These are phyloP conservation scores for Schrankia costaestrigalis DNA, from an alignment of 2,888 invertebrate species.

Conservation along the genomic window DNA sequence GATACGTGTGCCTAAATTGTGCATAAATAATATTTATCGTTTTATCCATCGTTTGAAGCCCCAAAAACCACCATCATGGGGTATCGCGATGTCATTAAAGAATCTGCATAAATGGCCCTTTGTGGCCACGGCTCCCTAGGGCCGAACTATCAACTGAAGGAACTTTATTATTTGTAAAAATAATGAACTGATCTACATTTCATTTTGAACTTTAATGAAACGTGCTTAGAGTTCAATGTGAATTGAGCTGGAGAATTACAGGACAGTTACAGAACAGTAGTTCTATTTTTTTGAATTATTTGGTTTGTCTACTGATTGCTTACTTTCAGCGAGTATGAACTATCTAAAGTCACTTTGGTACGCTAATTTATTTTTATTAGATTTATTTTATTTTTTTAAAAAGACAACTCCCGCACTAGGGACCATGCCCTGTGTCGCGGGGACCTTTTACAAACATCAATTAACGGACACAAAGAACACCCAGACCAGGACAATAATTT, in stretches of 20 bases:
- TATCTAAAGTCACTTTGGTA: too few species aligned
- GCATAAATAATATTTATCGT: constrained; percentile 32
- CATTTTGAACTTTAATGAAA: constrained; percentile 7
- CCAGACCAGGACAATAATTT: too few species aligned
- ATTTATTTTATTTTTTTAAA: too few species aligned
- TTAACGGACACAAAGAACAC: too few species aligned
- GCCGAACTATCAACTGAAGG: constrained; percentile 24
- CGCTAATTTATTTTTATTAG: too few species aligned
- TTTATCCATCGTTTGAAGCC: constrained; percentile 19
- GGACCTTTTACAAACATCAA: too few species aligned
- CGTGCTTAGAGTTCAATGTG: constrained; percentile 11
- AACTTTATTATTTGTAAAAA: constrained; percentile 20
- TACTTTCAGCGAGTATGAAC: too few species aligned
- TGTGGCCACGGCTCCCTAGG: constrained; percentile 52
- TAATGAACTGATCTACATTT: not conserved
- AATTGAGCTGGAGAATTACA: not conserved
- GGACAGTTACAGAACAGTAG: constrained; percentile 9
- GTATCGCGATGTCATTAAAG: constrained; percentile 25
- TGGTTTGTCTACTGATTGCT: too few species aligned
- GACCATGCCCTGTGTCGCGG: too few species aligned
- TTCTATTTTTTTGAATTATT: not conserved
- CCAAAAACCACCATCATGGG: constrained; percentile 15
- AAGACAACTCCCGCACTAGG: too few species aligned
- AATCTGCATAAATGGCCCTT: constrained; percentile 73
- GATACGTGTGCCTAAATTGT: constrained; percentile 3